Percentiles rank a stretch among this genome's conserved stretches.
These are phyloP conservation scores for Leucopsar rothschildi DNA, from an alignment of 2,113 vertebrate genomes.

Conservation along the genomic window DNA sequence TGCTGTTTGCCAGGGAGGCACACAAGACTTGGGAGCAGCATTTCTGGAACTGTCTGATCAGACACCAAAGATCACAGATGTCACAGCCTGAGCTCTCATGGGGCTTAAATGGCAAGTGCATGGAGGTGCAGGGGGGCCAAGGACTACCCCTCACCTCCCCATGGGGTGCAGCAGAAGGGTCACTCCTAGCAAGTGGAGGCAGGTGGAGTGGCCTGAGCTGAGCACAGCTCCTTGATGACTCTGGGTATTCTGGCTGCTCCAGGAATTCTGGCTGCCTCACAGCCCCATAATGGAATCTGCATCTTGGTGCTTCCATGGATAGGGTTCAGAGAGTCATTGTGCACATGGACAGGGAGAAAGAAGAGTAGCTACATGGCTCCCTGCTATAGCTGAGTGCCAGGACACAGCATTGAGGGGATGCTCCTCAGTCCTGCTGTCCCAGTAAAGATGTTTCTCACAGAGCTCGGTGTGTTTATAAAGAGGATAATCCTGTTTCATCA, in stretches of 20 bases:
- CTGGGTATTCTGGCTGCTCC: background rate
- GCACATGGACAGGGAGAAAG: background rate
- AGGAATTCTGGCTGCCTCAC: background rate
- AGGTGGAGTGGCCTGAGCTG: background rate
- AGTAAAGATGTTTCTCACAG: background rate
- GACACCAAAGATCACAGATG: background rate
- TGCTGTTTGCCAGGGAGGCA: background rate
- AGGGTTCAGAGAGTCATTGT: background rate
- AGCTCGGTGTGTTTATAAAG: background rate
- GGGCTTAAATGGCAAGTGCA: background rate
- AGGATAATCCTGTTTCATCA: background rate
- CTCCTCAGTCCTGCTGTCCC: background rate
- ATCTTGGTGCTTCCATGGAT: accelerated
- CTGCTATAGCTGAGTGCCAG: background rate
- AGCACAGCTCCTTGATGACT: background rate
- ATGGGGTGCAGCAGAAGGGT: background rate
- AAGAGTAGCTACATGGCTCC: accelerated
- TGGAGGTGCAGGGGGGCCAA: background rate
- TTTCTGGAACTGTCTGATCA: background rate
- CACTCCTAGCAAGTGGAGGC: background rate
- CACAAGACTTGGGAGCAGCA: background rate
- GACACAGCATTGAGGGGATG: accelerated
- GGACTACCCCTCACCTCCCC: background rate
- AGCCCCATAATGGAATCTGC: background rate
- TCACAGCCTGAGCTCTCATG: background rate